Evolutionary conservation across 2,113 vertebrate genomes (phyloP), one percentile per base, ranked within the genome.

Genomic region (Tringa solitaria): DNA sequence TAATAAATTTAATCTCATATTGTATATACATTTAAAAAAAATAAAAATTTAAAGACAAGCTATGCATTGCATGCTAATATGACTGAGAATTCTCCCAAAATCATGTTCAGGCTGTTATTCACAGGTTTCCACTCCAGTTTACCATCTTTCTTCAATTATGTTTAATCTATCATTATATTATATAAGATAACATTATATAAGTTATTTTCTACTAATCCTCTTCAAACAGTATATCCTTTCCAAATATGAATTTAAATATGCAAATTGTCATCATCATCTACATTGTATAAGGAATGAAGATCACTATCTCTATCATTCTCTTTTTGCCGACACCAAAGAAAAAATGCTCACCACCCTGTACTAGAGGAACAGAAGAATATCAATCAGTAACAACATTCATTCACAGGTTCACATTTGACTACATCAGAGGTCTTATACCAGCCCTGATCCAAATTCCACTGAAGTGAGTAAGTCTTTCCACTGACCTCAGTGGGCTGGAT

Each of bases 1-100:
- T 98, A 96, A 96, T 53, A 96, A 95, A 93, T 93, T 74, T 95
- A n/a, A 96, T 90, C 63, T 95, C 67, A 80, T 89, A 96, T 33
- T 68, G 41, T 92, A 96, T 43, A 92, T 50, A 96, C 94, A 95
- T 95, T 50, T 32, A 90, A 23, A 72, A 94, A 85, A 84, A 84
- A 91, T 41, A 10, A 41, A 10, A 57, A 81, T 18, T 86, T 84
- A 87, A 84, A 95, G 60, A 92, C 84, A 93, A 96, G 83, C 76
- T 78, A 91, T 41, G 84, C 61, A 96, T 91, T 78, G 74, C 87
- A 97, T 92, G 74, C 51, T 87, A 87, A 77, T 63, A 85, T 4
- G 35, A 85, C 19, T 96, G 88, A 96, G 92, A 75, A 96, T 93
- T 70, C 88, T 89, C 88, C 85, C 93, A 82, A 84, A 94, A 76